A percentile compares a stretch with the other conserved stretches of the same genome.
These are phyloP conservation scores for Rafetus swinhoei DNA, from an alignment of 2,113 vertebrate species.

Conservation along the genomic window DNA sequence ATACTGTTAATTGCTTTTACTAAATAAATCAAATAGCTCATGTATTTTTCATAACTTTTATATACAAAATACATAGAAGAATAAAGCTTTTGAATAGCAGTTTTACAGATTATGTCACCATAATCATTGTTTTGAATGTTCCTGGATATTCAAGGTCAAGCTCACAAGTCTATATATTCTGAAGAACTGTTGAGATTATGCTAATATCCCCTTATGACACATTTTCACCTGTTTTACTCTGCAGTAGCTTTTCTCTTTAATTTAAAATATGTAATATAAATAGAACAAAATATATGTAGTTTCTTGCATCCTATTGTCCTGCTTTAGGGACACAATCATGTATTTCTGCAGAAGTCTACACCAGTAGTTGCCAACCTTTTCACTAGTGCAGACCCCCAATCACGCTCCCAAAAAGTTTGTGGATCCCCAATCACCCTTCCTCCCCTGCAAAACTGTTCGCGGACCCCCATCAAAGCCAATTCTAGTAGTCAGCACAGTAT, in stretches of 20 bases:
- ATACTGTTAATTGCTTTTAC: slow-evolving; percentile 42
- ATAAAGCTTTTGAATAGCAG: slow-evolving; percentile 67
- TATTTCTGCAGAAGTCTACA: background rate
- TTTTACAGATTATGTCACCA: slow-evolving; percentile 59
- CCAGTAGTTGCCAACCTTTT: no score
- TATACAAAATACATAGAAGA: slow-evolving; percentile 70
- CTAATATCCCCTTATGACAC: background rate
- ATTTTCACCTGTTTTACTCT: background rate
- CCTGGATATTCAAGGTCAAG: slow-evolving; percentile 36
- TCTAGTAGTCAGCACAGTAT: no score
- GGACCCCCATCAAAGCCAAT: no score
- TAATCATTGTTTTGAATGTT: slow-evolving; percentile 42
- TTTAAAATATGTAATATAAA: background rate
- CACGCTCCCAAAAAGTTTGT: no score
- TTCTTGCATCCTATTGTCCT: slow-evolving; percentile 10
- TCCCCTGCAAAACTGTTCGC: no score
- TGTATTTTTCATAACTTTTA: slow-evolving; percentile 44
- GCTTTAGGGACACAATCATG: slow-evolving; percentile 41
- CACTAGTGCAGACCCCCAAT: no score
- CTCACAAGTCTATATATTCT: background rate
- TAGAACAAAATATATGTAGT: background rate
- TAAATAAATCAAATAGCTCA: slow-evolving; percentile 54
- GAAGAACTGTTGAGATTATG: background rate
- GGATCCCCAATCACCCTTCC: no score
- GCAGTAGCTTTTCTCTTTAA: slow-evolving; percentile 1